Evolutionary conservation across 2,797 vertebrate species (phyloP).

Genomic region (Sebastolobus altivelis): DNA sequence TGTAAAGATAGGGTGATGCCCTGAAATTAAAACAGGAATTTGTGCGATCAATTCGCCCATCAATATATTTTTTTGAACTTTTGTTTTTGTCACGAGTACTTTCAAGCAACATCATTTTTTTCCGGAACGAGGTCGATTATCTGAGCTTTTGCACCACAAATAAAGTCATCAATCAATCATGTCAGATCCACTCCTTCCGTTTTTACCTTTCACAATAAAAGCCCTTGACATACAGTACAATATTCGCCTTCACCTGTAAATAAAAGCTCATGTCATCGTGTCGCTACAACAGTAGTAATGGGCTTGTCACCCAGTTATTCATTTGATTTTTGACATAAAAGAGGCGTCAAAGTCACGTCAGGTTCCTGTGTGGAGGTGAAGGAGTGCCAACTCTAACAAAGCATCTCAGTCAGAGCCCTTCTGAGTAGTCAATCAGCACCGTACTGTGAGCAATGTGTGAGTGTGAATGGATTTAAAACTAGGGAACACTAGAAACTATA

Average conservation of each 20-base stretch:
- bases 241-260: conserved; percentile 15
- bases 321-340: conserved; percentile 36
- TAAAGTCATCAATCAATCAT: no score
- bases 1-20: not conserved
- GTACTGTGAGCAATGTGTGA: not conserved
- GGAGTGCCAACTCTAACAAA: conserved; percentile 21
- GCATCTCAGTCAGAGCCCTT: conserved; percentile 12
- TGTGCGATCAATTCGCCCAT: no score
- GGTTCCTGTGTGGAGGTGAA: conserved; percentile 23
- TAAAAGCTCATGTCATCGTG: conserved; percentile 14
- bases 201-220: no score
- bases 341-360: conserved; percentile 31
- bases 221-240: not conserved
- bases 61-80: no score
- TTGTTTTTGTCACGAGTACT: no score
- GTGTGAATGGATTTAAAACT: not conserved
- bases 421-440: conserved; percentile 24
- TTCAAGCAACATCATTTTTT: no score
- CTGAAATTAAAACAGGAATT: not conserved
- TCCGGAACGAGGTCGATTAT: no score
- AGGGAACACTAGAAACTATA: not conserved
- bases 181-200: no score
- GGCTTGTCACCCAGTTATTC: conserved; percentile 17
- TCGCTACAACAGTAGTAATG: not conserved
- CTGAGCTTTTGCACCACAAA: no score